Base-by-base conservation (phyloP, 2,113 vertebrate genomes). In the Lepus timidus region DNA sequence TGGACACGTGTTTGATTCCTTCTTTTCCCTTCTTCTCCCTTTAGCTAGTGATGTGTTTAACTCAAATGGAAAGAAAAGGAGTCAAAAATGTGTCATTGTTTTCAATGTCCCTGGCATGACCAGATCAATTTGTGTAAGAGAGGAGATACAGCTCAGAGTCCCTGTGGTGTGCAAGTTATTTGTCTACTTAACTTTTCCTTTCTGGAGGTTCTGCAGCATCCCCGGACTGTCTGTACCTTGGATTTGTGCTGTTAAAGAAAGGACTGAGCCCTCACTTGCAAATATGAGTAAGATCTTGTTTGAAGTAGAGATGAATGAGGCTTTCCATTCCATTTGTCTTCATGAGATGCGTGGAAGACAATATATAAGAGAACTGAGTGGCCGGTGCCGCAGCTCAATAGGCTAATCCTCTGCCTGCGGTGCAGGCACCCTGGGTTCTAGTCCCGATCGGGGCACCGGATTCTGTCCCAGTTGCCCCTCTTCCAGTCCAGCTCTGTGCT, bases 311-410 rank as follows among this genome's bases (percentile, higher is more conserved):
- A 88, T 71, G 64, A 81, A 75, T 61, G 39, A 81, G 8, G 1
- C 20, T 75, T 79, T 55, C 20, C 13, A 68, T 71, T 89, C 86
- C 3, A n/a, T 79, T 58, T 86, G 36, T 31, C 29, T 68, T 74
- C 25, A 93, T 86, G 29, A 90, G 36, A 39, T 96, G 9, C 51
- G 86, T 85, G 82, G 36, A 90, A 91, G 39, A n/a, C 11, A 85
- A 33, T 33, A 33, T 22, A n/a, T 55, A 88, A 82, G 49, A 85
- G 92, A 95, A 36, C 64, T 90, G 68, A 81, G 17, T 39, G 39
- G 39, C 39, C 39, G 5, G 39, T 5, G 39, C 39, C 39, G 39
- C 5, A 5, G 39, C 39, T 39, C 39, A 39, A 4, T 39, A 39
- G 39, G 39, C 39, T 39, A 39, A 39, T 39, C 39, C 39, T 39